Percentiles rank a stretch among this genome's conserved stretches.
These are phyloP conservation scores for Ceratitis capitata DNA, from an alignment of 1,140 invertebrate genomes.

Conservation along the genomic window DNA sequence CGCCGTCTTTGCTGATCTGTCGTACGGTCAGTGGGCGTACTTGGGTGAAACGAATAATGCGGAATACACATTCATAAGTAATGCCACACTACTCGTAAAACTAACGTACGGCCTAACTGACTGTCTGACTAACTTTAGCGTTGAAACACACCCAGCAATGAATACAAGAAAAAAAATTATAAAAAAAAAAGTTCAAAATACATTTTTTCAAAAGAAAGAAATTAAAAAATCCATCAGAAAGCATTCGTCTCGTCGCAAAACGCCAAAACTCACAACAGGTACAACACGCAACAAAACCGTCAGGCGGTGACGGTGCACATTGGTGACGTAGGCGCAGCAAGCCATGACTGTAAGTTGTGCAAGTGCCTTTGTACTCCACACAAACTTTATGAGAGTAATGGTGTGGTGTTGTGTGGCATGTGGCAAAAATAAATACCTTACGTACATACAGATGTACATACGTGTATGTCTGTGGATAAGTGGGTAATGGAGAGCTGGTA, in stretches of 20 bases:
- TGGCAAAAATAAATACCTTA: constrained; percentile 26
- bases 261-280: background rate
- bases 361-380: constrained; percentile 10
- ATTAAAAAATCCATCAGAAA: background rate
- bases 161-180: too few relatives aligned
- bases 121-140: background rate
- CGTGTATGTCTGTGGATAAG: too few relatives aligned
- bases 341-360: background rate
- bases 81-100: constrained; percentile 1
- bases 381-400: background rate
- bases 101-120: background rate
- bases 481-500: constrained; percentile 18
- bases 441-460: background rate
- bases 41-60: constrained; percentile 42
- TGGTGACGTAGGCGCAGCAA: constrained; percentile 15
- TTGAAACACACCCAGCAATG: constrained; percentile 15
- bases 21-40: constrained; percentile 39
- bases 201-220: background rate
- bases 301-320: background rate
- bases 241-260: background rate
- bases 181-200: background rate
- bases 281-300: background rate
- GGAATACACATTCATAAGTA: constrained; percentile 32
- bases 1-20: background rate
- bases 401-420: constrained; percentile 26